A percentile compares a stretch with the other conserved stretches of the same genome.
Evolutionary conservation across 2,113 vertebrate genomes (phyloP).

Genomic region (Nerophis lumbriciformis): DNA sequence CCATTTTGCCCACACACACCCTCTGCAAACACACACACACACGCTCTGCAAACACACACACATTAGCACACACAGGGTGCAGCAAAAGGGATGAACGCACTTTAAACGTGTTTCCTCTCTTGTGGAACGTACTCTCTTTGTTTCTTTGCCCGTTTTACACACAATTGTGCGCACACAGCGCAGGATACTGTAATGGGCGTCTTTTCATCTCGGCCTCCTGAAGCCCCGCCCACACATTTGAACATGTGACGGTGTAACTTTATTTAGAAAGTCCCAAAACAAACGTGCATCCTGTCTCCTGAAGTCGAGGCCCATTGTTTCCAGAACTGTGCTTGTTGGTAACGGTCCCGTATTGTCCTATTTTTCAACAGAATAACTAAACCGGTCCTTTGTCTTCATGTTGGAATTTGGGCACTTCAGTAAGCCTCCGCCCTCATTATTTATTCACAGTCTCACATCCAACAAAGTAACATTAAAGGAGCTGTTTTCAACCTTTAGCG

Average conservation of each 20-base stretch:
- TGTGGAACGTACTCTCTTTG: conserved; percentile 19
- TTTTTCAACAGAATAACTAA: no score
- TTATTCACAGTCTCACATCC: no score
- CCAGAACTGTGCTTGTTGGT: no score
- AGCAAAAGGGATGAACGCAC: conserved; percentile 11
- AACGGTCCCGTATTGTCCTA: no score
- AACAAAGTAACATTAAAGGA: no score
- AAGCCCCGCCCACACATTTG: neutral
- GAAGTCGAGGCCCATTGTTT: neutral
- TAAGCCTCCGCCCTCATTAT: no score
- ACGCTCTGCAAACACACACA: conserved; percentile 3
- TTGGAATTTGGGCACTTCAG: no score
- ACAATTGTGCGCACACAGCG: neutral
- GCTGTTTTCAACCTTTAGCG: no score
- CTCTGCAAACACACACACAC: neutral
- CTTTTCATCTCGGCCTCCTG: neutral
- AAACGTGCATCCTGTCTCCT: neutral
- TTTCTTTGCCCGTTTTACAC: conserved; percentile 1
- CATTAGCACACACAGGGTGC: conserved; percentile 1
- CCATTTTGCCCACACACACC: no score
- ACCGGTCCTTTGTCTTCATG: no score
- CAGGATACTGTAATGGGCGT: neutral
- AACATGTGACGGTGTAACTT: neutral
- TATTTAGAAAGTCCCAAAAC: neutral
- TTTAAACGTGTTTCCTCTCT: conserved; percentile 12